These are phyloP conservation scores for Poeciliopsis presidionis DNA, from an alignment of 2,797 vertebrate genomes.

Conservation along the genomic window DNA sequence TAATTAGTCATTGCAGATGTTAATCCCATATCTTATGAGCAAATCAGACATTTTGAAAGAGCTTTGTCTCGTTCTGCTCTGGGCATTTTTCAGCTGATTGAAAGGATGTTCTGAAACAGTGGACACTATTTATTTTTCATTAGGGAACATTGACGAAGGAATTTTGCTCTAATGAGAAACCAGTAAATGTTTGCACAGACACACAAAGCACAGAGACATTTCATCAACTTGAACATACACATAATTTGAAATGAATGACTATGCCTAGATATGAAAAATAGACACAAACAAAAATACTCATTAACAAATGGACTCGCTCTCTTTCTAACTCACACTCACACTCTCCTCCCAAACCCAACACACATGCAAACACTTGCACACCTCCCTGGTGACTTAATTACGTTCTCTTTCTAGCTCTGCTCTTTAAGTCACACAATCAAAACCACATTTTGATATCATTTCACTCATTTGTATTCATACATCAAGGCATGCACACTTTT, in stretches of 20 bases:
- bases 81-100: constrained; percentile 22
- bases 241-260: constrained; percentile 47
- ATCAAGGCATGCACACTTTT: constrained; percentile 22
- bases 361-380: constrained; percentile 15
- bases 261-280: constrained; percentile 21
- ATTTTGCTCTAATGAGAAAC: constrained; percentile 23
- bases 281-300: constrained; percentile 27
- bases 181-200: constrained; percentile 7
- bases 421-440: constrained; percentile 63
- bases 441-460: constrained; percentile 67
- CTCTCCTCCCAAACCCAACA: constrained; percentile 16
- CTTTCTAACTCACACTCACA: neutral
- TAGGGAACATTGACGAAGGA: constrained; percentile 36
- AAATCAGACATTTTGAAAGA: constrained; percentile 17
- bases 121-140: constrained; percentile 60
- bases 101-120: constrained; percentile 39
- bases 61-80: constrained; percentile 5
- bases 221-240: constrained; percentile 33
- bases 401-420: constrained; percentile 19
- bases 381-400: constrained; percentile 59
- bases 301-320: constrained; percentile 10
- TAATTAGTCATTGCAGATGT: neutral
- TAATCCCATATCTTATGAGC: constrained; percentile 1
- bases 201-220: constrained; percentile 8
- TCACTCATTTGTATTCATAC: constrained; percentile 62